Percentiles rank a stretch among this genome's conserved stretches.
These are phyloP conservation scores for Eurystomus glaucurus DNA, from an alignment of 2,797 vertebrate species.

Conservation along the genomic window DNA sequence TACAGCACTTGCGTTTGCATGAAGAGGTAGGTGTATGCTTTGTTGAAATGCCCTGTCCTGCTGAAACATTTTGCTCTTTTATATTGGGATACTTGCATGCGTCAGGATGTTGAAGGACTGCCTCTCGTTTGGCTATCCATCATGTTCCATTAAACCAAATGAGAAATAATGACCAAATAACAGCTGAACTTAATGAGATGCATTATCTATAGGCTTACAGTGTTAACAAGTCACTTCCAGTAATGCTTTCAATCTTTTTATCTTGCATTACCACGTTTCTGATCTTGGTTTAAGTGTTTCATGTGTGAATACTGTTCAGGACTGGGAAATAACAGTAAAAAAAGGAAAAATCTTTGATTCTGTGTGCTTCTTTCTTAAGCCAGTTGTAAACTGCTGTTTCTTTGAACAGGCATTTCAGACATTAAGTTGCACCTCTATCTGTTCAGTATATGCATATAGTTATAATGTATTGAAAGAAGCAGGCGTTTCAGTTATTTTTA, in stretches of 20 bases:
- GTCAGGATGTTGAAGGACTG: not conserved
- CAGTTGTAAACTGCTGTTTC: not conserved
- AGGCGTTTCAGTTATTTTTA: not conserved
- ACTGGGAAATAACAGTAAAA: not conserved
- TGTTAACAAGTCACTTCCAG: conserved; percentile 11
- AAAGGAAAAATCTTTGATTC: not conserved
- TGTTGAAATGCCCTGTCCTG: conserved; percentile 7
- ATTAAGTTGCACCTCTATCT: not conserved
- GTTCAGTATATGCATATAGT: not conserved
- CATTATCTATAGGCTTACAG: not conserved
- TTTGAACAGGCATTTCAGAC: not conserved
- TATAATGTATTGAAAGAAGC: not conserved
- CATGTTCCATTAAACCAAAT: not conserved
- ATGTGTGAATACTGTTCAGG: not conserved
- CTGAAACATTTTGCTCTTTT: not conserved
- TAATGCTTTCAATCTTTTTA: not conserved
- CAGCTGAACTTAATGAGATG: not conserved
- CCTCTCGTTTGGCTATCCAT: not conserved
- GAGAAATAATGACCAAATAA: conserved; percentile 10
- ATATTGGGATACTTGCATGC: not conserved
- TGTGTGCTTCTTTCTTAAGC: not conserved
- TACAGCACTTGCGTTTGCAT: not conserved
- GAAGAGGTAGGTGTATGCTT: not conserved
- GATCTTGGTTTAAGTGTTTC: not conserved
- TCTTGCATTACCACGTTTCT: not conserved